phyloP scores from a whole-genome alignment of 2,797 vertebrate genomes.

The Gorsachius magnificus region DNA sequence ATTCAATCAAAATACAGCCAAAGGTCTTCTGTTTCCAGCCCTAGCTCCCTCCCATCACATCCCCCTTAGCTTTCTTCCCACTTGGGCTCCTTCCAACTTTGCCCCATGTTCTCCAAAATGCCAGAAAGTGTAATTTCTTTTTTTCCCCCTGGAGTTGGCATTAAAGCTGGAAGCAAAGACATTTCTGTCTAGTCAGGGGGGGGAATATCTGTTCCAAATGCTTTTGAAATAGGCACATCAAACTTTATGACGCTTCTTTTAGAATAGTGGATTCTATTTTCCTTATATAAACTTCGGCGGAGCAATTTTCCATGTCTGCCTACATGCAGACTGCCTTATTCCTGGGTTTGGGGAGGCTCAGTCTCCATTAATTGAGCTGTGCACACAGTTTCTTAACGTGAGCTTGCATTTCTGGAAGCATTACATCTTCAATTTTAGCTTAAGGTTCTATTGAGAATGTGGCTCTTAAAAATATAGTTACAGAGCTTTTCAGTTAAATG shows the following conservation, averaged over 20 bases:
- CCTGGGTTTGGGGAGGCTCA: background rate
- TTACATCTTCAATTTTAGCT: background rate
- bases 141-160: background rate
- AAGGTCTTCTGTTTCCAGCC: background rate
- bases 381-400: background rate
- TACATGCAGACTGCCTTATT: background rate
- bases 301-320: background rate
- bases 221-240: constrained; percentile 30
- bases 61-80: background rate
- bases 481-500: background rate
- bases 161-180: constrained; percentile 23
- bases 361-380: background rate
- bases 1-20: constrained; percentile 40
- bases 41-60: background rate
- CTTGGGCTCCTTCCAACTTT: background rate
- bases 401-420: background rate
- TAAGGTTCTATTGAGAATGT: background rate
- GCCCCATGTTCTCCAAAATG: background rate
- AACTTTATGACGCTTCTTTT: constrained; percentile 1
- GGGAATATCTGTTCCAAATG: constrained; percentile 30
- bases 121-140: background rate
- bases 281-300: background rate
- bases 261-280: constrained; percentile 5
- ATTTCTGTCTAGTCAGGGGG: constrained; percentile 14
- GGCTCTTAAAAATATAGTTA: background rate